Percentiles rank a stretch among this genome's conserved stretches.
phyloP scores from a whole-genome alignment of 2,113 vertebrate species.

The Salvator merianae region DNA sequence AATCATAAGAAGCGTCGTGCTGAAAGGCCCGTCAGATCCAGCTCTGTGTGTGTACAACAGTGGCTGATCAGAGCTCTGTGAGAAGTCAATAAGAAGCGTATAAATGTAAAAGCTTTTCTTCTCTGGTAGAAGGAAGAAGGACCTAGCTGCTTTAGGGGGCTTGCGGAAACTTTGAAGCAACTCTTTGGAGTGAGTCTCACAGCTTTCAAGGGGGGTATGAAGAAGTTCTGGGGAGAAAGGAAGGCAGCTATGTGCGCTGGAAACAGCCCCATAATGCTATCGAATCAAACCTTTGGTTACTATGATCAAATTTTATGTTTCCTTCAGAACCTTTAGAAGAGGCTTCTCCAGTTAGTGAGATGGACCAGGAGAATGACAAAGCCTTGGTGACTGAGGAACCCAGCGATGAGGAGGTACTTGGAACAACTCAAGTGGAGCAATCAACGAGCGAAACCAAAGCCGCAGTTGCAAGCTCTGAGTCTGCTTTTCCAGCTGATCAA shows the following conservation, averaged over 20 bases:
- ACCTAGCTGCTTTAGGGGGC: not conserved
- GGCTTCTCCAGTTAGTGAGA: slow-evolving; percentile 28
- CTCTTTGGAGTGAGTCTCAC: not conserved
- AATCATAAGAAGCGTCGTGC: not conserved
- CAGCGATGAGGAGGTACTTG: slow-evolving; percentile 43
- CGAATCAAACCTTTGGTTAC: not conserved
- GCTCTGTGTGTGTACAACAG: too few species aligned
- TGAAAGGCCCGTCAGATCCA: not conserved
- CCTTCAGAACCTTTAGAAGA: slow-evolving; percentile 70
- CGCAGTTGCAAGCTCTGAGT: slow-evolving; percentile 58
- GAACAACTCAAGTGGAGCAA: slow-evolving; percentile 64
- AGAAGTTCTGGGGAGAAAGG: not conserved
- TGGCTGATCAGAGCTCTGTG: too few species aligned
- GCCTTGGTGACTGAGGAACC: slow-evolving; percentile 56
- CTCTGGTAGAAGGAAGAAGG: too few species aligned
- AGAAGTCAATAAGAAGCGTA: too few species aligned
- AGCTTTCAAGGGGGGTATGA: not conserved
- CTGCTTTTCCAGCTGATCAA: slow-evolving; percentile 73
- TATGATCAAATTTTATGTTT: not conserved
- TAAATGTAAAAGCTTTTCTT: too few species aligned
- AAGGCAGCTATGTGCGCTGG: not conserved
- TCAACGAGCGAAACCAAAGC: slow-evolving; percentile 62
- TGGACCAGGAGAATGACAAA: slow-evolving; percentile 60
- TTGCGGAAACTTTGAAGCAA: not conserved
- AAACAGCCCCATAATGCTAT: not conserved